A percentile compares a stretch with the other conserved stretches of the same genome.
phyloP scores from a whole-genome alignment of 2,797 vertebrate species.

The Remorina albescens region DNA sequence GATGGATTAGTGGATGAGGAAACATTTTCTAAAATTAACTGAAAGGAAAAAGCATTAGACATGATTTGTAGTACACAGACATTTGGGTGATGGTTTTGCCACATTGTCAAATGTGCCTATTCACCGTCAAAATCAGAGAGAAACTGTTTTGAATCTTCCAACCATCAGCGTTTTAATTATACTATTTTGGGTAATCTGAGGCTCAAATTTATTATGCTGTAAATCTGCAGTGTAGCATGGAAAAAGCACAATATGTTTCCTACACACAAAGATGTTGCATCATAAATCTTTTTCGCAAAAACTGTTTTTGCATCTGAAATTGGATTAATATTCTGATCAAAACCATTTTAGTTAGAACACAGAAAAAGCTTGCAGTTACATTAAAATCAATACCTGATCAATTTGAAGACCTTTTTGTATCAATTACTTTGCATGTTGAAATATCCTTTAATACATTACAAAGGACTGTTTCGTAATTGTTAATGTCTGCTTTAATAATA shows the following conservation, averaged over 20 bases:
- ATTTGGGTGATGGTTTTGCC: slow-evolving; percentile 53
- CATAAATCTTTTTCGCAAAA: slow-evolving; percentile 52
- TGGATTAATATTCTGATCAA: slow-evolving; percentile 66
- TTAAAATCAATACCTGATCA: slow-evolving; percentile 23
- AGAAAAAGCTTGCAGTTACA: slow-evolving; percentile 32
- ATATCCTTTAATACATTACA: not conserved
- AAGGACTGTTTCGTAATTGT: not conserved
- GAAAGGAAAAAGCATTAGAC: slow-evolving; percentile 26
- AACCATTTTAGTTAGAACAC: slow-evolving; percentile 66
- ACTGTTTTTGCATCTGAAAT: slow-evolving; percentile 26
- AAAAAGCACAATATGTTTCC: slow-evolving; percentile 14
- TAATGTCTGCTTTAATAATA: not conserved
- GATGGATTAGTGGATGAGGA: slow-evolving; percentile 42
- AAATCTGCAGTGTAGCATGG: slow-evolving; percentile 44
- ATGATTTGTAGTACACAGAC: slow-evolving; percentile 35
- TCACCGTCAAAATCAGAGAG: slow-evolving; percentile 10
- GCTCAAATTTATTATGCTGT: slow-evolving; percentile 58
- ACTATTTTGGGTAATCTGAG: slow-evolving; percentile 32
- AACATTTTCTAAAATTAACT: slow-evolving; percentile 39
- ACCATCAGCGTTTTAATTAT: slow-evolving; percentile 55
- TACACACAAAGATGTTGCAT: slow-evolving; percentile 17
- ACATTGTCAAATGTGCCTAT: slow-evolving; percentile 44
- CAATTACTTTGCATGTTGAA: not conserved
- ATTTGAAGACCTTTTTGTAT: not conserved
- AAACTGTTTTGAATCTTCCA: slow-evolving; percentile 26